Conservation (phyloP, 2,888 invertebrate species). For the Cerastis leucographa region DNA sequence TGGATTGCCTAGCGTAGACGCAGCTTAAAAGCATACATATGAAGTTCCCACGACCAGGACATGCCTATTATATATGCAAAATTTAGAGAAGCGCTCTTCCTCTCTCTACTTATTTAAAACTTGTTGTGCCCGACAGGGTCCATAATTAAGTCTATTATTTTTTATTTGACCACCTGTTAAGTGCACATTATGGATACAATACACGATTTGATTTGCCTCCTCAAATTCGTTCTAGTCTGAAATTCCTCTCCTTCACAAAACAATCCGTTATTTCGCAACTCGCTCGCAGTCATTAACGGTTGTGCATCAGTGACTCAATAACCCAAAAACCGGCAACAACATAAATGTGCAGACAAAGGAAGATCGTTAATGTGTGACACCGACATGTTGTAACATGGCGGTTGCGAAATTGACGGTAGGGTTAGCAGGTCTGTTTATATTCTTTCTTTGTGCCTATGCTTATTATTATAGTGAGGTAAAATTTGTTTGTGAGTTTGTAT, state of each 20-base stretch:
- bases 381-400: slow-evolving; percentile 52
- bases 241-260: slow-evolving; percentile 15
- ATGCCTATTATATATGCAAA: too few relatives aligned
- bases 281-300: slow-evolving; percentile 35
- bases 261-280: slow-evolving; percentile 42
- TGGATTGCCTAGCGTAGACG: too few relatives aligned
- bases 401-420: slow-evolving; percentile 56
- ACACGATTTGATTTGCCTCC: too few relatives aligned
- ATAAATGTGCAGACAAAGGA: slow-evolving; percentile 63
- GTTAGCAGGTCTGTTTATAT: slow-evolving; percentile 27
- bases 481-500: too few relatives aligned
- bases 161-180: too few relatives aligned
- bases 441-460: too few relatives aligned
- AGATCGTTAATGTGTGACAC: slow-evolving; percentile 64
- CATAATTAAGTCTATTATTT: too few relatives aligned
- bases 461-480: too few relatives aligned
- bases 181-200: too few relatives aligned
- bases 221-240: background rate
- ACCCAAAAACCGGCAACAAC: slow-evolving; percentile 53
- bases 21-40: background rate
- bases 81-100: too few relatives aligned
- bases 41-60: background rate
- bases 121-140: too few relatives aligned
- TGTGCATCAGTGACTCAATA: slow-evolving; percentile 61
- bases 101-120: too few relatives aligned